Evolutionary conservation across 2,113 vertebrate species (phyloP).

Genomic region (Gymnorhina tibicen): DNA sequence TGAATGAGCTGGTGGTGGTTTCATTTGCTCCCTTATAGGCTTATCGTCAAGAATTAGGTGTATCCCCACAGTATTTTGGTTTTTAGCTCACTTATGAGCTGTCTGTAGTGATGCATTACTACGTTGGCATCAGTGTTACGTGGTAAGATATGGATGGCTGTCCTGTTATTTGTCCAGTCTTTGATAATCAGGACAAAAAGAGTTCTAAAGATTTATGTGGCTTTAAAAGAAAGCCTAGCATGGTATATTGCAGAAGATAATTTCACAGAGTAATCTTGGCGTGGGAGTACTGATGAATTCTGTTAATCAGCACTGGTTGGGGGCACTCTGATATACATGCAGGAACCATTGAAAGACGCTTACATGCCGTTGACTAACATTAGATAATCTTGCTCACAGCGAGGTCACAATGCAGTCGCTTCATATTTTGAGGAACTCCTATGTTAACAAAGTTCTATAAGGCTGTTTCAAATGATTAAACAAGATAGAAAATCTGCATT

Average conservation of each 20-base stretch:
- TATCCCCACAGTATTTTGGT: background rate
- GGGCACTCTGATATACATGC: background rate
- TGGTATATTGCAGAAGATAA: background rate
- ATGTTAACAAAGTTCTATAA: background rate
- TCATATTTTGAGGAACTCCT: background rate
- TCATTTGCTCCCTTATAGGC: background rate
- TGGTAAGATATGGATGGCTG: background rate
- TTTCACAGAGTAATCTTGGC: background rate
- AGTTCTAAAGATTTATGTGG: background rate
- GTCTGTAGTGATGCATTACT: background rate
- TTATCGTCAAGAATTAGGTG: background rate
- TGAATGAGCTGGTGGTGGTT: background rate
- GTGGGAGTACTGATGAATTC: background rate
- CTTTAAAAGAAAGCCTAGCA: background rate
- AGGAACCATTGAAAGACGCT: background rate
- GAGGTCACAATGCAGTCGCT: background rate
- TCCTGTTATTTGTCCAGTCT: background rate
- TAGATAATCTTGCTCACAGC: background rate
- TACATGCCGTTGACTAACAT: background rate
- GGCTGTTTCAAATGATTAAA: background rate
- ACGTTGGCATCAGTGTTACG: rapidly evolving
- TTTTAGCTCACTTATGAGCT: background rate
- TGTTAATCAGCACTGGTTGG: background rate
- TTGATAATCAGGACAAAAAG: background rate
- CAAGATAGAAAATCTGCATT: background rate